A percentile compares a stretch with the other conserved stretches of the same genome.
These are phyloP conservation scores for Pollimyrus isidori DNA, from an alignment of 2,113 vertebrate genomes.

Conservation along the genomic window DNA sequence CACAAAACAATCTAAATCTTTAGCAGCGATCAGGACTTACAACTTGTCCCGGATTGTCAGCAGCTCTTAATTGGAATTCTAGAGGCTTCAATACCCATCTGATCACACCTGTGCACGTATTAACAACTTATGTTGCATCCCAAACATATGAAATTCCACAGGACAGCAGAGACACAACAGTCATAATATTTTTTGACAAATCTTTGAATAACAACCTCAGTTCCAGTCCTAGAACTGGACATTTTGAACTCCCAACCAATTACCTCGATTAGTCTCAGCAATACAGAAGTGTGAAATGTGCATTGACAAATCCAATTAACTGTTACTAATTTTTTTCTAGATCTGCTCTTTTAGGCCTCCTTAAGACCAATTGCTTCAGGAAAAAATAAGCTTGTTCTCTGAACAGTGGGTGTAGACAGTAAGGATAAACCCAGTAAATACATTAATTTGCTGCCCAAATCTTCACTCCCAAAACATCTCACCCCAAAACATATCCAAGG, in stretches of 20 bases:
- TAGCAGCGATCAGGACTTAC: neutral
- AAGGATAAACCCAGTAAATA: neutral
- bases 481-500: neutral
- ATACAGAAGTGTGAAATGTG: slow-evolving; percentile 38
- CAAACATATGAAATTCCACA: neutral
- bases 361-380: neutral
- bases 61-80: neutral
- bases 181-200: neutral
- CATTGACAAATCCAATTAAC: slow-evolving; percentile 41
- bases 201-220: neutral
- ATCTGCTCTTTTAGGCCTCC: slow-evolving; percentile 18
- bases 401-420: neutral
- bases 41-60: neutral
- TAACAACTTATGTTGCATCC: neutral
- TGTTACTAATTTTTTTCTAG: slow-evolving; percentile 42
- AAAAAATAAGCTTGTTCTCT: neutral
- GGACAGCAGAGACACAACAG: neutral
- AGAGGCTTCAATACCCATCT: neutral
- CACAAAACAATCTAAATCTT: slow-evolving; percentile 2
- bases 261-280: slow-evolving; percentile 38
- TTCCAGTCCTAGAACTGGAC: slow-evolving; percentile 9
- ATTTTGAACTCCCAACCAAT: slow-evolving; percentile 34
- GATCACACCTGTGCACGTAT: neutral
- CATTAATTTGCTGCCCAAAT: neutral
- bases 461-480: neutral